These are phyloP conservation scores for Pentamera pediparva DNA, from an alignment of 53 echinoderm and acorn worm species.

Conservation along the genomic window DNA sequence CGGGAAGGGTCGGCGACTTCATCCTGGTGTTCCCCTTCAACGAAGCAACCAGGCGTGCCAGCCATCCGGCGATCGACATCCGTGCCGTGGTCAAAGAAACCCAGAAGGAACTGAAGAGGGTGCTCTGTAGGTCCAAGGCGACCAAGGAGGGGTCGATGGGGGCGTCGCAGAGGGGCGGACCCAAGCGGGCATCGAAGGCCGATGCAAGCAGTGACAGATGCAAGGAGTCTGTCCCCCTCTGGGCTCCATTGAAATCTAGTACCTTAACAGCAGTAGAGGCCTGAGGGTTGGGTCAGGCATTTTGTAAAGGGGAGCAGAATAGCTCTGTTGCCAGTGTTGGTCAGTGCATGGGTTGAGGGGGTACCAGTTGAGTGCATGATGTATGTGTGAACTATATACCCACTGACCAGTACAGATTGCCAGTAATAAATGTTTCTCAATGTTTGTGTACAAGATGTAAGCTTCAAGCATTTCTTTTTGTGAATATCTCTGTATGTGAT, in stretches of 20 bases:
- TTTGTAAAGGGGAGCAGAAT: background rate
- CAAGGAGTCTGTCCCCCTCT: constrained; percentile 20
- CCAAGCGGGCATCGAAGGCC: background rate
- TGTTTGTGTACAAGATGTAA: too few species aligned
- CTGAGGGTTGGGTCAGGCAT: background rate
- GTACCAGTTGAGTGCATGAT: background rate
- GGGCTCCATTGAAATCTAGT: constrained; percentile 38
- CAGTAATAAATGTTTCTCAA: too few species aligned
- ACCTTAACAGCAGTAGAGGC: constrained; percentile 15
- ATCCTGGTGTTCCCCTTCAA: constrained; percentile 65
- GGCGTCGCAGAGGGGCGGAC: background rate
- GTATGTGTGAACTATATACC: background rate
- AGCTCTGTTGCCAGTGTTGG: too few species aligned
- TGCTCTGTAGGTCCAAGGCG: constrained; percentile 45
- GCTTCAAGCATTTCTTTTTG: too few species aligned
- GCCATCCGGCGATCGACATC: constrained; percentile 53
- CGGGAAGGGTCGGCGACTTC: constrained; percentile 55
- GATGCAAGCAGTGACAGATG: background rate
- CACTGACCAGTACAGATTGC: too few species aligned
- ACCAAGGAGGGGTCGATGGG: constrained; percentile 22
- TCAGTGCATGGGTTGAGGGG: too few species aligned
- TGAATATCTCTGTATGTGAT: too few species aligned
- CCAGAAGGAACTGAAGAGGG: constrained; percentile 56
- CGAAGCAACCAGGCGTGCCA: constrained; percentile 57
- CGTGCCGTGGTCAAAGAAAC: constrained; percentile 58